phyloP scores from a whole-genome alignment of 2,113 vertebrate genomes.

The Trachemys scripta region DNA sequence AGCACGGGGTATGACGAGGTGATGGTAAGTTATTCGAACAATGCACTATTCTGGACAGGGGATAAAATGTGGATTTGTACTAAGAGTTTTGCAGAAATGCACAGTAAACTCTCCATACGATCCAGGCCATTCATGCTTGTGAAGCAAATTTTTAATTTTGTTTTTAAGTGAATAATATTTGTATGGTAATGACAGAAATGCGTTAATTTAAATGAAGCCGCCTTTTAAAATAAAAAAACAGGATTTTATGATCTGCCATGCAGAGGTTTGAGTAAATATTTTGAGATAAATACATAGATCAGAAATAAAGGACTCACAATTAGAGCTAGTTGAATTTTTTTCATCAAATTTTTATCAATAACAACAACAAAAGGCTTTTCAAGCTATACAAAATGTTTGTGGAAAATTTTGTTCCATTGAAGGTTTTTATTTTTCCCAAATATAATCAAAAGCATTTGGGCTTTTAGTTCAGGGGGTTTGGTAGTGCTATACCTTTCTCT shows the following conservation, averaged over 20 bases:
- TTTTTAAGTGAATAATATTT: neutral
- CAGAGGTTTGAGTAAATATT: neutral
- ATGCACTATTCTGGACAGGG: neutral
- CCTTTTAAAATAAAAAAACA: neutral
- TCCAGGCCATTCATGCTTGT: neutral
- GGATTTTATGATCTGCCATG: neutral
- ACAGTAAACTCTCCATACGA: neutral
- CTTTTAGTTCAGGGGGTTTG: too few species aligned
- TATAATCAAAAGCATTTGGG: too few species aligned
- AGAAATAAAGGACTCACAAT: neutral
- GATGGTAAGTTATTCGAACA: fast-evolving
- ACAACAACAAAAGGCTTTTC: neutral
- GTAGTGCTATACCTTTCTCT: too few species aligned
- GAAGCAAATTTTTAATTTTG: neutral
- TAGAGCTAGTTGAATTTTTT: neutral
- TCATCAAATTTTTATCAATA: neutral
- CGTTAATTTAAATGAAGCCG: fast-evolving
- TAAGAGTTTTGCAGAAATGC: neutral
- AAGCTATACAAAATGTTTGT: neutral
- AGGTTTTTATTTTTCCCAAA: too few species aligned
- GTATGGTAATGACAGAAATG: neutral
- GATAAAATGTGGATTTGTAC: neutral
- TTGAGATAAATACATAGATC: neutral
- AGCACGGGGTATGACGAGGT: fast-evolving
- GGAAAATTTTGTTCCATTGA: too few species aligned